phyloP scores from a whole-genome alignment of 1,140 invertebrate species.

The Drosophila nebulosa region DNA sequence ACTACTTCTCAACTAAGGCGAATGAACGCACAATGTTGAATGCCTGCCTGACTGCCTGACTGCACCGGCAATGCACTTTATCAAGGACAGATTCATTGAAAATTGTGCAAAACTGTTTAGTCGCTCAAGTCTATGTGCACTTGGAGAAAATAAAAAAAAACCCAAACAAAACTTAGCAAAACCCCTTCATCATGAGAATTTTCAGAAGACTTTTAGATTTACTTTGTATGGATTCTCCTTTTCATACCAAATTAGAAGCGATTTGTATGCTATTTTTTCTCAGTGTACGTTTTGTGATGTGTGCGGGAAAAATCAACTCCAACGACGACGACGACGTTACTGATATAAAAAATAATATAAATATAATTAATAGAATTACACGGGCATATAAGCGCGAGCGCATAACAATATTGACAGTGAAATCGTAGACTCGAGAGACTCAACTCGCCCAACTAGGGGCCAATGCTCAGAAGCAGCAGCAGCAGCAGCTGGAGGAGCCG shows the following conservation, averaged over 20 bases:
- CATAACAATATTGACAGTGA: conserved; percentile 69
- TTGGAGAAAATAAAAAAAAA: neutral
- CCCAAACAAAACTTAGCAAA: neutral
- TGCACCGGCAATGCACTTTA: conserved; percentile 78
- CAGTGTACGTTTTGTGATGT: neutral
- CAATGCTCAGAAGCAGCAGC: neutral
- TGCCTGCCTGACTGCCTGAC: conserved; percentile 28
- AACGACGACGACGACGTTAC: neutral
- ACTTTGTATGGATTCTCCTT: too few relatives aligned
- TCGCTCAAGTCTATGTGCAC: neutral
- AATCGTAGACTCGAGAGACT: conserved; percentile 48
- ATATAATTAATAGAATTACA: conserved; percentile 68
- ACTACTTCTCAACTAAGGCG: conserved; percentile 39
- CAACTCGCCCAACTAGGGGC: conserved; percentile 9
- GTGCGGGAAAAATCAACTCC: conserved; percentile 3
- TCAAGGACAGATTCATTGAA: conserved; percentile 80
- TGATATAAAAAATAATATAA: conserved; percentile 21
- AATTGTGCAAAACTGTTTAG: conserved; percentile 47
- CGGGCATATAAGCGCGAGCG: conserved; percentile 50
- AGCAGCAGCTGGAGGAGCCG: neutral
- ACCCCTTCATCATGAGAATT: too few relatives aligned
- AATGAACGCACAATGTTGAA: conserved; percentile 44
- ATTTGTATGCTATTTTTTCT: neutral
- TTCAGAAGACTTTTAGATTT: too few relatives aligned
- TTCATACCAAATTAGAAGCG: too few relatives aligned